phyloP scores from a whole-genome alignment of 2,113 vertebrate genomes.

The Psettodes erumei region DNA sequence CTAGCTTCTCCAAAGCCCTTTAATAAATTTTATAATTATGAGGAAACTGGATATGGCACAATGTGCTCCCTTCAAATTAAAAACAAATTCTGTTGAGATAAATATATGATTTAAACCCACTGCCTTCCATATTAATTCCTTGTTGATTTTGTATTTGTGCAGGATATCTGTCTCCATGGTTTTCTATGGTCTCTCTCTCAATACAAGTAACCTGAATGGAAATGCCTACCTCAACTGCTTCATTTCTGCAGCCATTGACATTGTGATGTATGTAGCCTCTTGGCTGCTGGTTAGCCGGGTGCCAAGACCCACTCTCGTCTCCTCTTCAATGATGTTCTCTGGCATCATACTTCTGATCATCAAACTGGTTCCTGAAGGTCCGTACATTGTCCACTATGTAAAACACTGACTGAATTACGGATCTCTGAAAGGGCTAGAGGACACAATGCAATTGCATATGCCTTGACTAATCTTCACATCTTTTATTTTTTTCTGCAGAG shows the following conservation, averaged over 20 bases:
- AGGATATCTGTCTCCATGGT: constrained; percentile 44
- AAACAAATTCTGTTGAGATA: not conserved
- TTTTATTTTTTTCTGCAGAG: constrained; percentile 49
- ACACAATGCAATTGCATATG: not conserved
- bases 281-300: constrained; percentile 49
- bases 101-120: not conserved
- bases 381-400: not conserved
- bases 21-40: not conserved
- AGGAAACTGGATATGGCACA: too few relatives aligned
- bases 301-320: constrained; percentile 49
- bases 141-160: constrained; percentile 17
- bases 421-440: not conserved
- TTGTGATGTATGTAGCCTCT: constrained; percentile 34
- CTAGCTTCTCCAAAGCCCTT: not conserved
- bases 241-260: constrained; percentile 63
- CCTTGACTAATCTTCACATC: not conserved
- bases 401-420: not conserved
- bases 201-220: constrained; percentile 70
- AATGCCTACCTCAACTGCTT: constrained; percentile 74
- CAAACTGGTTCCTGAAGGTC: constrained; percentile 69
- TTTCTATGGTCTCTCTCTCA: constrained; percentile 68
- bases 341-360: constrained; percentile 61
- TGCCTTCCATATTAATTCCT: not conserved
- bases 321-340: constrained; percentile 47
- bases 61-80: not conserved